Evolutionary conservation across 1,140 invertebrate species (phyloP).

Genomic region (Atta cephalotes): DNA sequence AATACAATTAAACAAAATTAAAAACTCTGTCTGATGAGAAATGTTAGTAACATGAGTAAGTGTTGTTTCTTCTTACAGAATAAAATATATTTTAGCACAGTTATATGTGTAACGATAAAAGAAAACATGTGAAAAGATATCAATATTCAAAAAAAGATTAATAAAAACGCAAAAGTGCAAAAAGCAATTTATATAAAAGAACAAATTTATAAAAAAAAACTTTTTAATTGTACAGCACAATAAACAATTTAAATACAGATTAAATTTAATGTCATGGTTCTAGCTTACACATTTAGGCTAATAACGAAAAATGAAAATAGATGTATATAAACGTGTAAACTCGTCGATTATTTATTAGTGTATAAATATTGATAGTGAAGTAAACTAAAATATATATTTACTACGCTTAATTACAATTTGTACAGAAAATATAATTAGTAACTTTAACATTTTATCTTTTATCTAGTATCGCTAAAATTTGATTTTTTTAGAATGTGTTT

Average conservation of each 20-base stretch:
- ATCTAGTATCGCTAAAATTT: not conserved
- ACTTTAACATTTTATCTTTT: slow-evolving; percentile 4
- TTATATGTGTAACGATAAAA: not conserved
- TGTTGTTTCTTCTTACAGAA: not conserved
- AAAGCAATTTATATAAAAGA: slow-evolving; percentile 25
- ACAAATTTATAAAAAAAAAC: not conserved
- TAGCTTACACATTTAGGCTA: slow-evolving; percentile 55
- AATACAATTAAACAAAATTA: not conserved
- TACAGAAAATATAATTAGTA: slow-evolving; percentile 44
- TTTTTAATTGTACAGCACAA: not conserved
- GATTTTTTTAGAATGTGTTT: not conserved
- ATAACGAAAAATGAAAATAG: slow-evolving; percentile 23
- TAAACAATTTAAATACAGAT: slow-evolving; percentile 8
- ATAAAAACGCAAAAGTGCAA: not conserved
- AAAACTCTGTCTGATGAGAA: not conserved
- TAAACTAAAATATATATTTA: slow-evolving; percentile 23
- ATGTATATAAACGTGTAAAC: slow-evolving; percentile 58
- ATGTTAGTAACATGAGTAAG: not conserved
- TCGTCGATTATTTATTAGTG: slow-evolving; percentile 56
- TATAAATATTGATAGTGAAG: slow-evolving; percentile 36
- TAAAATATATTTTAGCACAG: slow-evolving; percentile 13
- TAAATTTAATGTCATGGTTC: slow-evolving; percentile 19
- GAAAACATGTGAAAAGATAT: not conserved
- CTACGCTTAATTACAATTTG: slow-evolving; percentile 8
- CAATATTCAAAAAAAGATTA: not conserved